A percentile compares a stretch with the other conserved stretches of the same genome.
phyloP scores from a whole-genome alignment of 2,113 vertebrate species.

The Petrocephalus zakoni region DNA sequence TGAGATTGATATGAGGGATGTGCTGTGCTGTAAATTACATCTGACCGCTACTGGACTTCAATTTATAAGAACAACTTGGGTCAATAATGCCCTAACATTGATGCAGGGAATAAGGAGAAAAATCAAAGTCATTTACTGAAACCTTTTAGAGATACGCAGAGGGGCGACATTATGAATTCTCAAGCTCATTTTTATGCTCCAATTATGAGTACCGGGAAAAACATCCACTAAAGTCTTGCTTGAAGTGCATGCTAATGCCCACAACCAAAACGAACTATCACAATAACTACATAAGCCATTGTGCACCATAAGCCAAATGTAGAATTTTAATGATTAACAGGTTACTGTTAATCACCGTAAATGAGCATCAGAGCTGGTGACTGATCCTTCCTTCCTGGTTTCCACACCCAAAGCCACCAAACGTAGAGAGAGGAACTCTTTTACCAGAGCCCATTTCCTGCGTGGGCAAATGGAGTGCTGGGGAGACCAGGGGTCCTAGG shows the following conservation, averaged over 20 bases:
- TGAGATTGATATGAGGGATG: not conserved
- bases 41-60: not conserved
- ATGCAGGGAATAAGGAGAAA: not conserved
- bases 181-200: not conserved
- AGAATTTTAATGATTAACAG: constrained; percentile 4
- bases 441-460: not conserved
- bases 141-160: not conserved
- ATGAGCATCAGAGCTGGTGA: not conserved
- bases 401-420: not conserved
- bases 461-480: not conserved
- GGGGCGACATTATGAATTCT: not conserved
- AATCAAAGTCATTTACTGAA: not conserved
- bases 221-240: not conserved
- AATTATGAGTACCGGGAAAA: not conserved
- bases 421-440: not conserved
- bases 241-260: not conserved
- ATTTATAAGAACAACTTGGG: not conserved
- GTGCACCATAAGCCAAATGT: not conserved
- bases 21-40: not conserved
- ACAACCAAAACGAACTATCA: not conserved
- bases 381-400: not conserved
- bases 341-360: not conserved
- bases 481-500: too few species aligned
- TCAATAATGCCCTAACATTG: not conserved
- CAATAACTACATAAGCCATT: not conserved